These are phyloP conservation scores for Notolepis coatsorum DNA, from an alignment of 2,797 vertebrate species.

Conservation along the genomic window DNA sequence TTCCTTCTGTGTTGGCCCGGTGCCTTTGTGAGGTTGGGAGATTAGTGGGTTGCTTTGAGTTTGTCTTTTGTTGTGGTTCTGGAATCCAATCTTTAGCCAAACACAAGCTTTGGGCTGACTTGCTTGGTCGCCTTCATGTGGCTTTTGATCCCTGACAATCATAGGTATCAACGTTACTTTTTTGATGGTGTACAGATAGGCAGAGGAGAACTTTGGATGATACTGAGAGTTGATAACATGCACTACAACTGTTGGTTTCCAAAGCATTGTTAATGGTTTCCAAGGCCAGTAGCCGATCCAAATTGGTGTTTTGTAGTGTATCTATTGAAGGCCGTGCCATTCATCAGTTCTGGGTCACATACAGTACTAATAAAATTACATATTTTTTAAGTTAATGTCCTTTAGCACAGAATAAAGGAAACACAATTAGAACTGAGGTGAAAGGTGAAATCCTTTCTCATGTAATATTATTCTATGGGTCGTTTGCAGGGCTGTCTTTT, in stretches of 20 bases:
- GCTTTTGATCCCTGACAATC: slow-evolving; percentile 12
- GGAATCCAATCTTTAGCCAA: slow-evolving; percentile 18
- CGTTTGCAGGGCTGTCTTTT: too few relatives aligned
- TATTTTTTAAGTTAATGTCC: too few relatives aligned
- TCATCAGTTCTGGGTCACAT: slow-evolving; percentile 40
- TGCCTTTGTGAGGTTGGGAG: slow-evolving; percentile 1
- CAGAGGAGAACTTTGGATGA: background rate
- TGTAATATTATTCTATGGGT: too few relatives aligned
- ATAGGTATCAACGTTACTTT: slow-evolving; percentile 14
- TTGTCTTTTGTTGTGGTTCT: slow-evolving; percentile 17
- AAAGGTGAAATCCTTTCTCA: too few relatives aligned
- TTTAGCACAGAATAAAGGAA: too few relatives aligned
- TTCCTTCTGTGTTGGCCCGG: background rate
- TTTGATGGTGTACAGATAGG: background rate
- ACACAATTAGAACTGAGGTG: too few relatives aligned
- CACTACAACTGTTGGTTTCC: slow-evolving; percentile 2
- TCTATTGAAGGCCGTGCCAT: slow-evolving; percentile 23
- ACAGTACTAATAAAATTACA: too few relatives aligned
- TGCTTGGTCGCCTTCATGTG: slow-evolving; percentile 9
- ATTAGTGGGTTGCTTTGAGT: slow-evolving; percentile 23
- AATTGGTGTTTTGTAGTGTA: slow-evolving; percentile 29
- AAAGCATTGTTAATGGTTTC: background rate
- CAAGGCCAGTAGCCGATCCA: background rate
- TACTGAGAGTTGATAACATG: slow-evolving; percentile 24
- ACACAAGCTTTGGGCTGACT: slow-evolving; percentile 15